Base-by-base conservation (phyloP, 2,113 vertebrate species). In the Nansenia antarctica region DNA sequence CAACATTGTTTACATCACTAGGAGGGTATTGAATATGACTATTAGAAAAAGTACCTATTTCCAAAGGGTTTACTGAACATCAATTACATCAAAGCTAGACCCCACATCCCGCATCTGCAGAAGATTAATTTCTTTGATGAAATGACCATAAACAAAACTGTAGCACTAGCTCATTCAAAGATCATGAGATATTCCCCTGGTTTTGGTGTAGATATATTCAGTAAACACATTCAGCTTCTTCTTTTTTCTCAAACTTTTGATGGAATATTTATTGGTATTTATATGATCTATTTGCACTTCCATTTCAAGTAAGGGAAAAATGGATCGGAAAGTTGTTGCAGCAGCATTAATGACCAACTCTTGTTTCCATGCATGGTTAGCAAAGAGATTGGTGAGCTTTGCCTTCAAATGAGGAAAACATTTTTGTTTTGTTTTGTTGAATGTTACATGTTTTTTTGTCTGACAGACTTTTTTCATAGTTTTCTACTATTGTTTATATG, bases 1-100 rank as follows among this genome's bases (percentile, higher is more conserved):
- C 77, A 69, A 82, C 49, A 73, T 82, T 87, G 84, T 91, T 89
- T 90, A 89, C 86, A 87, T 88, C 45, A 76, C 52, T 65, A 55
- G 84, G 67, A 78, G 54, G 71, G n/a, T n/a, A n/a, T n/a, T n/a
- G n/a, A 14, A 5, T 32, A 32, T 35, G 37, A 60, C 14, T 66
- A 52, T 34, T 66, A 47, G 20, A 62, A 77, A 69, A 66, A 49
- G 29, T 58, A 66, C 71, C 59, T 83, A 67, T 68, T 70, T 80
- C 65, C 69, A 70, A 75, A 81, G 60, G 34, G n/a, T 39, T 31
- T 60, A 49, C 20, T 49, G n/a, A 62, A 18, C n/a, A 61, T 11
- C 62, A 61, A 31, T 58, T 9, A 67, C 49, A 49, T 59, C 37
- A 49, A 49, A n/a, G n/a, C n/a, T 62, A 32, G n/a, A 18, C 14